Base-by-base conservation (phyloP, 2,888 invertebrate species). In the Pimpla rufipes region DNA sequence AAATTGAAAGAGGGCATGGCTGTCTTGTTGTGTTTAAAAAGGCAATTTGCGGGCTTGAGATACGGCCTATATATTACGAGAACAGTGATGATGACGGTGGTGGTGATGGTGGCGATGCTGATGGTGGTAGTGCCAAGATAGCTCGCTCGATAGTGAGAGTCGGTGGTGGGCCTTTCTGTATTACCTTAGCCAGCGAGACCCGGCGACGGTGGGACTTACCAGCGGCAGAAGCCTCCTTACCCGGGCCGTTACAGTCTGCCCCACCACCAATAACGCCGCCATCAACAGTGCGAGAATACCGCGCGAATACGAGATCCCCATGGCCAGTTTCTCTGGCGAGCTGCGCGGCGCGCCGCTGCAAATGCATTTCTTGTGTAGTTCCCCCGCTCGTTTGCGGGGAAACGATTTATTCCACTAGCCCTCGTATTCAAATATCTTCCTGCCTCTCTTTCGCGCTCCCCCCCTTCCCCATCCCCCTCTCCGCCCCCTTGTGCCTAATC, bases 321-420 rank as follows among this genome's bases (percentile, higher is more conserved):
- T 84, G n/a, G 79, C 35, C 68, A 70, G 67, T 75, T 73, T 50
- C 75, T 66, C 73, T 45, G n/a, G n/a, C 42, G n/a, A 47, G 66
- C 76, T 40, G 64, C 70, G 68, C 71, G 47, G 74, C 81, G 82
- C 79, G 82, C 85, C 85, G 86, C 89, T 88, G 92, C 90, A 93
- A 93, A 93, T 92, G 92, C 92, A 90, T 92, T 93, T 92, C 92
- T 92, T 91, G 91, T 92, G 92, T 92, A 90, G 89, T 89, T 88
- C 89, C 89, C 82, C 85, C 87, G 88, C 90, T 91, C 90, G 90
- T 91, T 91, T 90, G 89, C 85, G 89, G 89, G 90, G 89, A 87
- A 88, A 90, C 92, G 90, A 92, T 92, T 90, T 90, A 91, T 91
- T 81, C 79, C 90, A 89, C 83, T 88, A 87, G 88, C 88, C 57